Evolutionary conservation across 2,113 vertebrate genomes (phyloP).

Genomic region (Antidorcas marsupialis): DNA sequence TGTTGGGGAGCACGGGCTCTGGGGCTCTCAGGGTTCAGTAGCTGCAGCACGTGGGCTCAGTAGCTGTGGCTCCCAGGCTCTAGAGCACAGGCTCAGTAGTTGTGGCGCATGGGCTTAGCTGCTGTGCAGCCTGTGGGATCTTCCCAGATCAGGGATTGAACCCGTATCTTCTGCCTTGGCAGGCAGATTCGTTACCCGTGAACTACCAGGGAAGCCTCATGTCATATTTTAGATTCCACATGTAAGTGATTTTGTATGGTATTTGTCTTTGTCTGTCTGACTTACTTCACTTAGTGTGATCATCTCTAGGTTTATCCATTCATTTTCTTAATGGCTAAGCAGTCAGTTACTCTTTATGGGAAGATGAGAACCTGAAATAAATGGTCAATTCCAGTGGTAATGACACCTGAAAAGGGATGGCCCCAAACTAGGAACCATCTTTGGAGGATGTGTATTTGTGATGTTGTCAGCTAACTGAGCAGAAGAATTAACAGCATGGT

Average conservation of each 20-base stretch:
- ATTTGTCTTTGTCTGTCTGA: neutral
- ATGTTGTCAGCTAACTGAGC: neutral
- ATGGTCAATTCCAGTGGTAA: neutral
- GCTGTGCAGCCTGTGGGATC: neutral
- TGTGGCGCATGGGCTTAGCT: neutral
- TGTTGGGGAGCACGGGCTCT: neutral
- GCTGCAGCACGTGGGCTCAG: neutral
- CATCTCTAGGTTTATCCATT: neutral
- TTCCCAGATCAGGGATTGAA: neutral
- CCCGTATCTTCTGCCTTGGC: neutral
- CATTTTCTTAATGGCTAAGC: neutral
- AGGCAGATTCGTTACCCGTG: neutral
- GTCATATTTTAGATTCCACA: neutral
- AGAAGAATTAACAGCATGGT: neutral
- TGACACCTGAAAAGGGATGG: neutral
- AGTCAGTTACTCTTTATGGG: neutral
- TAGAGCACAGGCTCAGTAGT: neutral
- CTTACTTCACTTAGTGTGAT: neutral
- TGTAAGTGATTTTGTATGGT: neutral
- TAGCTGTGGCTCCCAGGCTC: neutral
- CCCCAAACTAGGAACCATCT: neutral
- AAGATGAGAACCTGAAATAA: neutral
- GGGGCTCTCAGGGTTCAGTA: neutral
- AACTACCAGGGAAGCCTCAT: neutral
- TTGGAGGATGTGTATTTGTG: neutral